A percentile compares a stretch with the other conserved stretches of the same genome.
Evolutionary conservation across 2,888 invertebrate species (phyloP).

Genomic region (Amiota communis): DNA sequence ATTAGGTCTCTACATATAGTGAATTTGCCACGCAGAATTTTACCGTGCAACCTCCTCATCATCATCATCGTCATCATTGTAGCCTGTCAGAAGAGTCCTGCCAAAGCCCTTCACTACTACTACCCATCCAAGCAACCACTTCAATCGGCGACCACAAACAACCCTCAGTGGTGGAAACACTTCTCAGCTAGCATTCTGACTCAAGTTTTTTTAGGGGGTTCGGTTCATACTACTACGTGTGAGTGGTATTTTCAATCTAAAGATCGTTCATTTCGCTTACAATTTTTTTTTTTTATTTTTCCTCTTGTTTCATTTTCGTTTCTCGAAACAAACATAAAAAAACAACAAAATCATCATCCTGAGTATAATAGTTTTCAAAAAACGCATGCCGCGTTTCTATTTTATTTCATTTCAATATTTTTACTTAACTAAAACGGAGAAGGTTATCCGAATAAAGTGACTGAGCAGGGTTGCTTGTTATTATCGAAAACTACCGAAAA

Average conservation of each 20-base stretch:
- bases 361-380: too few species aligned
- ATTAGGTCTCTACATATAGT: conserved; percentile 57
- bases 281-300: neutral
- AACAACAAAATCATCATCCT: too few species aligned
- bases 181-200: neutral
- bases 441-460: too few species aligned
- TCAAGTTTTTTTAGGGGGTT: too few species aligned
- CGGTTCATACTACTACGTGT: too few species aligned
- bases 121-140: conserved; percentile 49
- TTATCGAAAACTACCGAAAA: neutral
- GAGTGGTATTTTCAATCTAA: too few species aligned
- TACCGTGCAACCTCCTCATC: conserved; percentile 11
- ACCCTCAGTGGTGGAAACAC: conserved; percentile 47
- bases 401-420: conserved; percentile 14
- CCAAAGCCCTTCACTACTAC: neutral
- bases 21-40: conserved; percentile 27
- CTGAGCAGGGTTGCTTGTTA: conserved; percentile 8
- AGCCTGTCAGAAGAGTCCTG: neutral
- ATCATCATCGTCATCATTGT: neutral
- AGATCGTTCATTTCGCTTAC: too few species aligned
- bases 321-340: neutral
- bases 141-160: conserved; percentile 57
- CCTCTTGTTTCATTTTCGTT: conserved; percentile 23
- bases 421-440: conserved; percentile 23
- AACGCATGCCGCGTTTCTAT: neutral